Evolutionary conservation across 2,888 invertebrate genomes (phyloP).

Genomic region (Opisthograptis luteolata): DNA sequence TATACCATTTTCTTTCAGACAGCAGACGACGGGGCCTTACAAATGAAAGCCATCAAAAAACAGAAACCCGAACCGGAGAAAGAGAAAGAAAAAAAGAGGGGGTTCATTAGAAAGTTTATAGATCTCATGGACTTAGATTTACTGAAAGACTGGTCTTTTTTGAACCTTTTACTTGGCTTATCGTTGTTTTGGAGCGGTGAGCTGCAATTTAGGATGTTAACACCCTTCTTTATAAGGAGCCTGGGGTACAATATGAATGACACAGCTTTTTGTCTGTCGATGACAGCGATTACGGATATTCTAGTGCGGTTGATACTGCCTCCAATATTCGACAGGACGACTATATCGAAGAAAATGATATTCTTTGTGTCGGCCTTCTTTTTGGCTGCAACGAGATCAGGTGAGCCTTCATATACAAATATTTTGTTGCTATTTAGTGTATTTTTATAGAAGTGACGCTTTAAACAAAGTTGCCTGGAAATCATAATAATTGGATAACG

Average conservation of each 20-base stretch:
- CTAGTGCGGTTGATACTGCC: slow-evolving; percentile 89
- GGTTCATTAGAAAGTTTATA: slow-evolving; percentile 84
- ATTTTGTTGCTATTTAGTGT: too few relatives aligned
- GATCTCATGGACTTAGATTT: slow-evolving; percentile 89
- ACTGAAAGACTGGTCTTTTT: slow-evolving; percentile 88
- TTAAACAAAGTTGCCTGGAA: too few relatives aligned
- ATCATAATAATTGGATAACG: too few relatives aligned
- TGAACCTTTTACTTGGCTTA: slow-evolving; percentile 88
- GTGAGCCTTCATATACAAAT: too few relatives aligned
- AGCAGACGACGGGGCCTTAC: slow-evolving; percentile 74
- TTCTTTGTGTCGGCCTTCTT: slow-evolving; percentile 89
- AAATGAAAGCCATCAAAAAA: slow-evolving; percentile 78
- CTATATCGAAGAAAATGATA: slow-evolving; percentile 87
- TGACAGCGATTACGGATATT: slow-evolving; percentile 90
- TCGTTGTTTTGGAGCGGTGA: slow-evolving; percentile 90
- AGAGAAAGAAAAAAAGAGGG: slow-evolving; percentile 60
- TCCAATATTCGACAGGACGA: slow-evolving; percentile 88
- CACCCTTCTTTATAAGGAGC: slow-evolving; percentile 87
- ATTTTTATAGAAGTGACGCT: too few relatives aligned
- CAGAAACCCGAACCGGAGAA: slow-evolving; percentile 61
- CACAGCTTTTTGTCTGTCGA: slow-evolving; percentile 89
- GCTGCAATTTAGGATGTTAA: slow-evolving; percentile 90
- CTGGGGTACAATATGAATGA: slow-evolving; percentile 87
- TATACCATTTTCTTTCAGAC: slow-evolving; percentile 58
- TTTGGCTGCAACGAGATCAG: slow-evolving; percentile 88